Percentiles rank a stretch among this genome's conserved stretches.
These are phyloP conservation scores for Synergus laeviventris DNA, from an alignment of 2,888 invertebrate genomes.

Conservation along the genomic window DNA sequence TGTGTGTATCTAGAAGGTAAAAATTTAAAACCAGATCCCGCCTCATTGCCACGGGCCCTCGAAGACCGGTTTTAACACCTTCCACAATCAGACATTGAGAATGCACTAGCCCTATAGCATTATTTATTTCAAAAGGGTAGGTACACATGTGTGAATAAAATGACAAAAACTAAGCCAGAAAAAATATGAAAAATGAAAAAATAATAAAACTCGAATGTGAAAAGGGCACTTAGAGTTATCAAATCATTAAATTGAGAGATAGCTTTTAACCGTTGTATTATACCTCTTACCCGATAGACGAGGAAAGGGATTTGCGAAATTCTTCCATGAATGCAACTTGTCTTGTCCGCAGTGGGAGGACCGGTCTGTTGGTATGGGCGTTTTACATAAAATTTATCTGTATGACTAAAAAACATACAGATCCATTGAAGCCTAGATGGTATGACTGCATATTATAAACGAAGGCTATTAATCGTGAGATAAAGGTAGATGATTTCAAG, in stretches of 20 bases:
- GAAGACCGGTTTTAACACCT: constrained; percentile 68
- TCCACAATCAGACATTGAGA: constrained; percentile 49
- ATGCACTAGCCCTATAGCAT: background rate
- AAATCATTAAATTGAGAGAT: constrained; percentile 7
- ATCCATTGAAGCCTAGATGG: background rate
- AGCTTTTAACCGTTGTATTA: constrained; percentile 7
- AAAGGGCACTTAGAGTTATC: constrained; percentile 1
- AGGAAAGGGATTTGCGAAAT: constrained; percentile 51
- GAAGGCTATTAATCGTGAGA: constrained; percentile 18
- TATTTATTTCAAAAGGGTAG: constrained; percentile 15
- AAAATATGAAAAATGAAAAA: background rate
- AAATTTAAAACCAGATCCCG: constrained; percentile 70
- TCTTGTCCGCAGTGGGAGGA: constrained; percentile 54
- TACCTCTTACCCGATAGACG: constrained; percentile 16
- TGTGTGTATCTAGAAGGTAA: constrained; percentile 65
- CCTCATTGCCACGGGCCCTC: constrained; percentile 50
- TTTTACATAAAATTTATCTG: constrained; percentile 18
- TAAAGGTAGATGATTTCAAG: constrained; percentile 7
- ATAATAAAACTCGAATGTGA: background rate
- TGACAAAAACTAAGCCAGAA: background rate
- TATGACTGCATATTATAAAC: background rate
- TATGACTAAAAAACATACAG: background rate
- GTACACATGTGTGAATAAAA: background rate
- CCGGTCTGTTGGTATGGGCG: constrained; percentile 47
- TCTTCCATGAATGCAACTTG: constrained; percentile 46